Base-by-base conservation (phyloP, 2,888 invertebrate genomes). In the Copidosoma aretas region DNA sequence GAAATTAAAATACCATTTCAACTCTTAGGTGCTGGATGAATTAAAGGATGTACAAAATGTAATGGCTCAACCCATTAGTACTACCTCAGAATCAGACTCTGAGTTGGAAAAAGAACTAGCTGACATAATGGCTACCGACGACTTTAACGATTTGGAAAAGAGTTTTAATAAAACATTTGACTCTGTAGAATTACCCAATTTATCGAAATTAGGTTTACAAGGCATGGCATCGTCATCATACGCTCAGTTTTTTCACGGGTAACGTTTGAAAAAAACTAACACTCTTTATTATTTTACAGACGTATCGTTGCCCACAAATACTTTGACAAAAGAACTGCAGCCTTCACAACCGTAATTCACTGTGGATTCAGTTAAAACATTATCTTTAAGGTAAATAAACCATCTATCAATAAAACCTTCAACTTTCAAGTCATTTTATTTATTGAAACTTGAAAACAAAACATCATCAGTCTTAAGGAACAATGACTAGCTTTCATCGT, bases 41-140 rank as follows among this genome's bases (percentile, higher is more conserved):
- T 86, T 88, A 57, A 85, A 86, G 59, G 90, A 90, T 72, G 84
- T 90, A 54, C 87, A 89, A 76, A 80, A 84, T 52, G 81, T 86
- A 12, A 78, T 91, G 64, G 84, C 88, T 0, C 85, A 86, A 19
- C 80, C 87, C 0, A 76, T 86, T 0, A 32, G 32, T 32, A 85
- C 86, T 14, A 67, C 54, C 0, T 86, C 86, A 25, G 80, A 85
- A 5, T 88, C 89, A 68, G 88, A 89, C 25, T 81, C 86, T 0
- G 92, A 91, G 56, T 80, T 91, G 19, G 93, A 93, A 78, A 84
- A 88, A 10, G 91, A 92, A 80, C 80, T 92, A 53, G 86, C 84
- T 39, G 89, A 90, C 41, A 78, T 93, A 39, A 79, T 92, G 59
- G 70, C 46, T 24, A 49, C 62, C 10, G 24, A 25, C 25, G 57